A percentile compares a stretch with the other conserved stretches of the same genome.
Conservation (phyloP, 2,888 invertebrate genomes). For the Pheosia gnoma region DNA sequence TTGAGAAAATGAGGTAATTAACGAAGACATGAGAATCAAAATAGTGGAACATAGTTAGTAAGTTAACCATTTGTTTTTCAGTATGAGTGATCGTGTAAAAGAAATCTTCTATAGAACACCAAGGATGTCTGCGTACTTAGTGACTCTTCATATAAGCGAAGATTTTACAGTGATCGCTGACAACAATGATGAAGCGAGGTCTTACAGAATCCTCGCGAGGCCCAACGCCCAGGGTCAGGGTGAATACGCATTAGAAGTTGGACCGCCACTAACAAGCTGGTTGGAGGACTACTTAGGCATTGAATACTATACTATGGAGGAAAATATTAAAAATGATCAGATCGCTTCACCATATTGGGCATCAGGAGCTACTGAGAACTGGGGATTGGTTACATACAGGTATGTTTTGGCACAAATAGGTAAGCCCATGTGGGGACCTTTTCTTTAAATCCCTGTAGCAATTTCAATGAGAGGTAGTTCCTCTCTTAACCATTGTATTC, state of each 20-base stretch:
- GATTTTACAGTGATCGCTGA: conserved; percentile 69
- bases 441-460: neutral
- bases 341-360: conserved; percentile 78
- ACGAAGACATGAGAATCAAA: too few relatives aligned
- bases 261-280: conserved; percentile 70
- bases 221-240: conserved; percentile 69
- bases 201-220: conserved; percentile 73
- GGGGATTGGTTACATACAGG: conserved; percentile 79
- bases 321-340: conserved; percentile 73
- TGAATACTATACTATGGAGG: conserved; percentile 67
- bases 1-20: too few relatives aligned
- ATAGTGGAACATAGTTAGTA: too few relatives aligned
- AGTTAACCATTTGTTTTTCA: conserved; percentile 35
- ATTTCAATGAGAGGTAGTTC: neutral
- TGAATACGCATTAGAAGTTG: conserved; percentile 71
- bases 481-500: neutral
- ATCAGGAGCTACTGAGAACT: conserved; percentile 79
- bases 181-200: conserved; percentile 48
- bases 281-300: conserved; percentile 67
- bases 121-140: conserved; percentile 92
- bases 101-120: conserved; percentile 84
- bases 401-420: conserved; percentile 22
- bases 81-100: conserved; percentile 56
- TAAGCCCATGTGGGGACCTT: too few relatives aligned
- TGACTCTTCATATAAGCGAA: conserved; percentile 87